Conservation (phyloP, 2,113 vertebrate genomes). For the Macrotus californicus region DNA sequence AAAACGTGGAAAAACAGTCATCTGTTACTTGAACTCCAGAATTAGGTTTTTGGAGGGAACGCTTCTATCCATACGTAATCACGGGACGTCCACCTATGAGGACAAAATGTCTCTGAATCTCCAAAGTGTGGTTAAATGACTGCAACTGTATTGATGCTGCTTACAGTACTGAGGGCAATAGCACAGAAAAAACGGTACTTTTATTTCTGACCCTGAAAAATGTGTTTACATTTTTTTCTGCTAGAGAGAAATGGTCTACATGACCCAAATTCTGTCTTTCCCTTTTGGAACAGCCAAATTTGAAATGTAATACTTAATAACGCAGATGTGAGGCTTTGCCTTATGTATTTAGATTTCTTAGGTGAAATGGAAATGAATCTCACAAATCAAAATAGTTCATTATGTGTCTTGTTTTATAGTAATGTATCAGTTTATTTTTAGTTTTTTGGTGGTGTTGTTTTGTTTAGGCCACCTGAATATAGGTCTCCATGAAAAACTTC, state of each 20-base stretch:
- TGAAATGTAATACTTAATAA: constrained; percentile 71
- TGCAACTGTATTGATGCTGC: not conserved
- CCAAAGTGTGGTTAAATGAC: not conserved
- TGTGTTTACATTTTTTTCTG: constrained; percentile 54
- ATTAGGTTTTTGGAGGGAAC: not conserved
- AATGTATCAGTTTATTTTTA: constrained; percentile 66
- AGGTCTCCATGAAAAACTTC: not conserved
- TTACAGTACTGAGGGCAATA: not conserved
- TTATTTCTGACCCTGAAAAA: constrained; percentile 36
- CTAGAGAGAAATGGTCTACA: constrained; percentile 59
- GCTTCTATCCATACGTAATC: not conserved
- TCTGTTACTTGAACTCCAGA: not conserved
- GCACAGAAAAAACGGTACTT: not conserved
- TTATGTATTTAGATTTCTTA: constrained; percentile 74
- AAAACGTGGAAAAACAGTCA: not conserved
- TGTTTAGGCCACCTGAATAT: not conserved
- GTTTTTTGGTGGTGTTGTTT: not conserved
- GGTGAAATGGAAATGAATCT: constrained; percentile 72
- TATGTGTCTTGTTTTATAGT: constrained; percentile 62
- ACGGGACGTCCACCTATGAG: not conserved
- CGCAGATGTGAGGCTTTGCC: constrained; percentile 60
- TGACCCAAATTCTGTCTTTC: constrained; percentile 52
- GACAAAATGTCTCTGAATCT: not conserved
- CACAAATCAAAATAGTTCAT: constrained; percentile 76
- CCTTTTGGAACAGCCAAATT: constrained; percentile 52